Base-by-base conservation (phyloP, 2,888 invertebrate genomes). In the Tortrix viridana region DNA sequence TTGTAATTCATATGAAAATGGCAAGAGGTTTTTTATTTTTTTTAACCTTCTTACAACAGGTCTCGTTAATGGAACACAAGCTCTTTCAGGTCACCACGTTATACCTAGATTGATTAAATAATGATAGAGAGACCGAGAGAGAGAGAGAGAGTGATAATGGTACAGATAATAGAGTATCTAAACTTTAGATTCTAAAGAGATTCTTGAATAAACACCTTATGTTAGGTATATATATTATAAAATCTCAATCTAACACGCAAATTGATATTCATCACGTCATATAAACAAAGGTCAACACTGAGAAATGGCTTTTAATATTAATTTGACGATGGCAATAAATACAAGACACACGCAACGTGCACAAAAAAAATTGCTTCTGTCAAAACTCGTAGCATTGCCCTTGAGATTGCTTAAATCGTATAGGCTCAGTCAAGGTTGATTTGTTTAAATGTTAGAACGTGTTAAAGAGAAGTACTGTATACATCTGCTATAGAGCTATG, bases 281-380 rank as follows among this genome's bases (percentile, higher is more conserved):
- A n/a, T 5, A n/a, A 56, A 44, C 32, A 37, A 37, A 61, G 55
- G 61, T 49, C 49, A 50, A n/a, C 18, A 23, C n/a, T 50, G 44
- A 61, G 22, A 50, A 44, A 61, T 61, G 14, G 16, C 37, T 56
- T 44, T 12, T 37, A 38, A 56, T 49, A 37, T 7, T 56, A 56
- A 61, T 56, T 56, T 56, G 61, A 61, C 61, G 56, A 49, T 23
- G 23, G 37, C 55, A 18, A 55, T 56, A 55, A 56, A 61, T 61
- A 55, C 41, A 26, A 55, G 41, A n/a, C 43, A 56, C 37, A 48
- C 49, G 37, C n/a, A n/a, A 19, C 19, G 4, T 41, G 9, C 0
- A 20, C 5, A n/a, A 26, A 61, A 54, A 60, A 61, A 60, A 60
- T 47, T 1, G 20, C 43, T 22, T 32, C 49, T 49, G 43, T 60